Evolutionary conservation across 2,888 invertebrate species (phyloP), one percentile per base, ranked within the genome.

Genomic region (Lottia gigantea): DNA sequence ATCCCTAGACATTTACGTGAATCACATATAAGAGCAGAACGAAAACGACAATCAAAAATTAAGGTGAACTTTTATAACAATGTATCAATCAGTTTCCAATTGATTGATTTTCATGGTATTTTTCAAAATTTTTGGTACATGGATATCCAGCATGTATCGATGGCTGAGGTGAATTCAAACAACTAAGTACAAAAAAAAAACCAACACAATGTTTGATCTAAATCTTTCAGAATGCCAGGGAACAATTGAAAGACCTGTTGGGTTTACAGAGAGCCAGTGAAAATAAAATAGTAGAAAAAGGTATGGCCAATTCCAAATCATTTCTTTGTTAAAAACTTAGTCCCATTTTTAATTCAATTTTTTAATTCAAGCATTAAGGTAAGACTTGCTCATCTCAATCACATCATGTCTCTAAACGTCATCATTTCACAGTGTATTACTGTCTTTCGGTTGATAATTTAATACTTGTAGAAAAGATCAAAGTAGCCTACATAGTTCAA

Each of bases 241-340:
- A 55, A 55, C 55, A 55, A 23, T 55, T 55, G 3, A 55, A 55
- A 23, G 55, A 55, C 11, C 12, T 55, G 14, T 23, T 55, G 19
- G 55, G 55, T 19, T 55, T 55, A 55, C 55, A 19, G 2, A 55
- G 55, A 55, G 55, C 55, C 19, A 55, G 55, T 55, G 55, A 55
- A 55, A 55, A 55, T 55, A 55, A 55, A 55, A 55, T 55, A 23
- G 55, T 55, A 55, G 55, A 55, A 55, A 55, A 55, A 55, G 55
- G 55, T 55, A 55, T 23, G 55, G 23, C 19, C 19, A 14, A 55
- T 23, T 55, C 23, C 55, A 55, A 3, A 23, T 55, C 11, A 23
- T 55, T 19, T 55, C 55, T 12, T 55, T 55, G 11, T 55, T 55
- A 12, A 19, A 15, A 19, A 12, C 11, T 55, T 55, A 3, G 0